phyloP scores from a whole-genome alignment of 2,888 invertebrate genomes.

The Noctuana brunneofusca region DNA sequence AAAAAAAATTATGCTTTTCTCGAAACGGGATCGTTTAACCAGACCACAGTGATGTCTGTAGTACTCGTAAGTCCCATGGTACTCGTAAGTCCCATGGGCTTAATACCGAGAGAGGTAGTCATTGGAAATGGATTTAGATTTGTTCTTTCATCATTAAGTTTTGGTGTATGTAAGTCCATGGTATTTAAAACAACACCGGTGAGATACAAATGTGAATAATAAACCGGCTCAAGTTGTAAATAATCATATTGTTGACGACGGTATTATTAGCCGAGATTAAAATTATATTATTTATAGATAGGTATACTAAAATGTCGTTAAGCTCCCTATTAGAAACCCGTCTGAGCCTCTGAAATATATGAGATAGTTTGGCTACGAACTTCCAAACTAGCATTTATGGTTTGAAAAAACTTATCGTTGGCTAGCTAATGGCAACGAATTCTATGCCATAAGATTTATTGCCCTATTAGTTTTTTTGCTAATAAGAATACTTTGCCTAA shows the following conservation, averaged over 20 bases:
- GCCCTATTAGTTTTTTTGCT: constrained; percentile 32
- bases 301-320: constrained; percentile 2
- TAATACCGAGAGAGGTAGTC: too few species aligned
- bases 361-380: constrained; percentile 11
- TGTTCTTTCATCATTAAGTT: too few species aligned
- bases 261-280: constrained; percentile 16
- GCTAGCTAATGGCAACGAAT: constrained; percentile 31
- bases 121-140: too few species aligned
- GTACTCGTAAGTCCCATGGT: too few species aligned
- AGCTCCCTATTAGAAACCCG: constrained; percentile 14
- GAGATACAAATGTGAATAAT: too few species aligned
- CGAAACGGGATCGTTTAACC: too few species aligned
- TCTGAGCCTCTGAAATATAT: constrained; percentile 27
- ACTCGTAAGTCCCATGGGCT: too few species aligned
- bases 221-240: constrained; percentile 12
- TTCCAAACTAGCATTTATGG: constrained; percentile 21
- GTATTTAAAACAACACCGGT: too few species aligned
- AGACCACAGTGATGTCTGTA: too few species aligned
- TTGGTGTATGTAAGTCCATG: too few species aligned
- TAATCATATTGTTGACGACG: constrained; percentile 19
- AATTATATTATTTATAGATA: constrained; percentile 13
- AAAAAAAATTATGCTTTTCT: too few species aligned
- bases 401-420: constrained; percentile 31
- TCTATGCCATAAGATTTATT: constrained; percentile 35
- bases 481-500: constrained; percentile 23